Evolutionary conservation across 2,797 vertebrate species (phyloP).

Genomic region (Microctenopoma stevenorrisi): DNA sequence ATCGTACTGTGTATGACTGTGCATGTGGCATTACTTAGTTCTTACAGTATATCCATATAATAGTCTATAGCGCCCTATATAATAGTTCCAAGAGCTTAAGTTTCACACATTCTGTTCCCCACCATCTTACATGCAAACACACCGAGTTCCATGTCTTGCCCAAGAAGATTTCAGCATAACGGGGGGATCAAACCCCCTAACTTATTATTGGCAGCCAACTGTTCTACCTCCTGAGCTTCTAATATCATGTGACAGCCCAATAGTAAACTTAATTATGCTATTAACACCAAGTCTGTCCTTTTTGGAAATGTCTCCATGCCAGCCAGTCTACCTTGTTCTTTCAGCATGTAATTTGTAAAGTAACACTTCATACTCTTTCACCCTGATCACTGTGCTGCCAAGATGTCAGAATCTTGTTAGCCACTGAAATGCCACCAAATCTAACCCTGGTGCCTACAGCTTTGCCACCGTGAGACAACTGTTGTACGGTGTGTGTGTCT

Average conservation of each 20-base stretch:
- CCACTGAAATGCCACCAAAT: constrained; percentile 68
- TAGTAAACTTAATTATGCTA: constrained; percentile 55
- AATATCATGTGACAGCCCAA: constrained; percentile 50
- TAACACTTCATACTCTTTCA: constrained; percentile 72
- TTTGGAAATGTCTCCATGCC: constrained; percentile 46
- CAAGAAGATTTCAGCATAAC: no score
- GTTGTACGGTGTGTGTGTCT: constrained; percentile 62
- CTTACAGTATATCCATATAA: no score
- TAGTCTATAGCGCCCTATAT: no score
- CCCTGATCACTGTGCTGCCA: constrained; percentile 73
- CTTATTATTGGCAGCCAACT: no score
- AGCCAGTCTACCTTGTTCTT: constrained; percentile 41
- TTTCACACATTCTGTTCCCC: not conserved
- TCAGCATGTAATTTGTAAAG: constrained; percentile 62
- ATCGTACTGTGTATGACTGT: no score
- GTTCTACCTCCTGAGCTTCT: not conserved
- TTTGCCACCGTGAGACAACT: constrained; percentile 66
- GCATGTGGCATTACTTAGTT: no score
- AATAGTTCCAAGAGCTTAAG: no score
- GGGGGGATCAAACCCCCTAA: no score
- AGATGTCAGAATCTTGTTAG: constrained; percentile 75
- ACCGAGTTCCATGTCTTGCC: not conserved
- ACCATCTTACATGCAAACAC: not conserved
- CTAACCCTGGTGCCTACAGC: constrained; percentile 59
- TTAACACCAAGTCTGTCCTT: constrained; percentile 55